phyloP scores from a whole-genome alignment of 2,113 vertebrate species.

The Falcunculus frontatus region DNA sequence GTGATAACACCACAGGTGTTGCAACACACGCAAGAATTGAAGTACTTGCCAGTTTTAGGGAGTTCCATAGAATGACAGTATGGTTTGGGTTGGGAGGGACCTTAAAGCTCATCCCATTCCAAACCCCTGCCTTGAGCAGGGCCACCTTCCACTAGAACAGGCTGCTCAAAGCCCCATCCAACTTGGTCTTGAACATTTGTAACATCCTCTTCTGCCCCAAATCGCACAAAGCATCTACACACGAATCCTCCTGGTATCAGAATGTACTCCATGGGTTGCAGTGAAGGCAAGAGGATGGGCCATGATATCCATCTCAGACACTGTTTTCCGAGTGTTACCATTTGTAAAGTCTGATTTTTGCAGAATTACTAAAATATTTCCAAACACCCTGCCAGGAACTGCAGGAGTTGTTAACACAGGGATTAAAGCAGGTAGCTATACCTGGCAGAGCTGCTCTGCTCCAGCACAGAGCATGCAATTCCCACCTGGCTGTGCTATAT shows the following conservation, averaged over 20 bases:
- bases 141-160: not conserved
- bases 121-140: not conserved
- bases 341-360: not conserved
- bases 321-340: not conserved
- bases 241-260: not conserved
- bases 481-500: not conserved
- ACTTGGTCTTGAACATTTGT: not conserved
- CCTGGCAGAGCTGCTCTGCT: not conserved
- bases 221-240: not conserved
- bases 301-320: rapidly evolving
- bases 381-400: not conserved
- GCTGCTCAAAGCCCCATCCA: not conserved
- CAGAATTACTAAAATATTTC: not conserved
- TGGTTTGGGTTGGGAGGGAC: not conserved
- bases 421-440: not conserved
- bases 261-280: rapidly evolving
- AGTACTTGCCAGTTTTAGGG: not conserved
- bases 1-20: not conserved
- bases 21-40: not conserved
- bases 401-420: not conserved
- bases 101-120: not conserved
- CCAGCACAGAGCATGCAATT: not conserved
- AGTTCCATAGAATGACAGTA: not conserved
- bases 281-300: rapidly evolving
- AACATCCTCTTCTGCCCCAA: not conserved